Conservation (phyloP, 64 coral and sea anemone genomes). For the Montipora cactus region DNA sequence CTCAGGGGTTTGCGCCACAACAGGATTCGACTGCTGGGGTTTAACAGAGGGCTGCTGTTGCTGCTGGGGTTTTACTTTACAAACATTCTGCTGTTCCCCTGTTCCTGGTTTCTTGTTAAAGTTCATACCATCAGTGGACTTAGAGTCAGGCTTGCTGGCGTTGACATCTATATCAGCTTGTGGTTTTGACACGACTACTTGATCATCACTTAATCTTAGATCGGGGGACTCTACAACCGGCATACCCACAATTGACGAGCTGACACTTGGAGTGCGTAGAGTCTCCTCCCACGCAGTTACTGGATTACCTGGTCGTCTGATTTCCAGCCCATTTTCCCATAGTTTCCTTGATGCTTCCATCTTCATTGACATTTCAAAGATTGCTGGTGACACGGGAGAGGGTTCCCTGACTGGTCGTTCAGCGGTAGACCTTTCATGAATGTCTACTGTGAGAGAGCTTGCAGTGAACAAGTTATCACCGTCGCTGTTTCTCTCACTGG, state of each 20-base stretch:
- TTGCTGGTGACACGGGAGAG: slow-evolving; percentile 85
- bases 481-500: slow-evolving; percentile 57
- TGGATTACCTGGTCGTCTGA: slow-evolving; percentile 16
- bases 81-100: slow-evolving; percentile 93
- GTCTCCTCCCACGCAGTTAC: slow-evolving; percentile 44
- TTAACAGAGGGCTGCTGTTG: slow-evolving; percentile 88
- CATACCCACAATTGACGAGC: slow-evolving; percentile 40
- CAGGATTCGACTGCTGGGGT: slow-evolving; percentile 70
- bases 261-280: slow-evolving; percentile 1
- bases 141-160: slow-evolving; percentile 65
- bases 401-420: slow-evolving; percentile 80
- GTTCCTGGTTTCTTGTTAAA: slow-evolving; percentile 77
- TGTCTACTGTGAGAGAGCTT: slow-evolving; percentile 67
- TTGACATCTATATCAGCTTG: slow-evolving; percentile 60
- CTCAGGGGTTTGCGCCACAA: slow-evolving; percentile 57
- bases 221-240: slow-evolving; percentile 56
- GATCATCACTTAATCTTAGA: slow-evolving; percentile 45
- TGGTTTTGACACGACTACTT: slow-evolving; percentile 41
- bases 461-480: slow-evolving; percentile 70
- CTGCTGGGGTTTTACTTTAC: slow-evolving; percentile 97
- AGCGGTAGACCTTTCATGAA: slow-evolving; percentile 54
- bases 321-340: slow-evolving; percentile 57
- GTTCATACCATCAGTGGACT: slow-evolving; percentile 57
- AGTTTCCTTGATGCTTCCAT: slow-evolving; percentile 87
- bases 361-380: slow-evolving; percentile 80